These are phyloP conservation scores for Glaucopsyche alexis DNA, from an alignment of 2,888 invertebrate genomes.

Conservation along the genomic window DNA sequence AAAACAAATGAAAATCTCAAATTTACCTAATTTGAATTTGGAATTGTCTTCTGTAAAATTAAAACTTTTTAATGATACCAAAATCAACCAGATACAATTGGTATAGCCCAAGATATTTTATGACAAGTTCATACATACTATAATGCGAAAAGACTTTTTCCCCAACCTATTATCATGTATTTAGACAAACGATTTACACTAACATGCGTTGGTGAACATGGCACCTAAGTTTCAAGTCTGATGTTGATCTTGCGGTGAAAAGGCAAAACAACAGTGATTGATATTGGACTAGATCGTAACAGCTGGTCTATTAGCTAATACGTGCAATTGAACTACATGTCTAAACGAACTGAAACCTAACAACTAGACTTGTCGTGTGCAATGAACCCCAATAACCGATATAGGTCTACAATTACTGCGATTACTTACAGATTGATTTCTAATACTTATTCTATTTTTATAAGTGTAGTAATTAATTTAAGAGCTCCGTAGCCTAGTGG, in stretches of 20 bases:
- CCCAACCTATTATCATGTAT: too few relatives aligned
- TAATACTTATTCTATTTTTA: not conserved
- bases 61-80: too few relatives aligned
- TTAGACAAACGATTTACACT: not conserved
- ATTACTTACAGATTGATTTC: not conserved
- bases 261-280: conserved; percentile 23
- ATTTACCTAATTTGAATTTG: too few relatives aligned
- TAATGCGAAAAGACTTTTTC: too few relatives aligned
- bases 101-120: too few relatives aligned
- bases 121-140: too few relatives aligned
- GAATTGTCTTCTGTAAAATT: too few relatives aligned
- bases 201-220: not conserved
- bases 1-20: too few relatives aligned
- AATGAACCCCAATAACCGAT: conserved; percentile 14
- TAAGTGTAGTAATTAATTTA: too few relatives aligned
- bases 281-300: conserved; percentile 27
- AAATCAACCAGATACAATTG: too few relatives aligned
- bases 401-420: not conserved
- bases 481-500: too few relatives aligned
- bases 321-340: conserved; percentile 21
- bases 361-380: conserved; percentile 5
- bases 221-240: not conserved
- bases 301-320: conserved; percentile 25
- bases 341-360: conserved; percentile 8
- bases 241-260: not conserved